Conservation (phyloP, 2,113 vertebrate species). For the Triplophysa rosa region DNA sequence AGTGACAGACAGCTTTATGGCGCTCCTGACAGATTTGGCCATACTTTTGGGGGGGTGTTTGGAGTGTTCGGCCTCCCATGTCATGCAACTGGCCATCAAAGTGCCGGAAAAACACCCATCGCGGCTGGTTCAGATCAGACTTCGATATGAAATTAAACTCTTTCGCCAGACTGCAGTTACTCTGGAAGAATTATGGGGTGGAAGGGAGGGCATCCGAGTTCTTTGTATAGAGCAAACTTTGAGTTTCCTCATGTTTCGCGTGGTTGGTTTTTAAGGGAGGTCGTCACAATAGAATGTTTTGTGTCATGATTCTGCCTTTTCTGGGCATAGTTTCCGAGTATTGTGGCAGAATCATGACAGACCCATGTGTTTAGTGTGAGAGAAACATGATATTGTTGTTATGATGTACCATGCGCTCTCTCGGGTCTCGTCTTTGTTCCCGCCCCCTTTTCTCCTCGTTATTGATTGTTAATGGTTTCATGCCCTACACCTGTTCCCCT, state of each 20-base stretch:
- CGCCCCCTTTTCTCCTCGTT: too few species aligned
- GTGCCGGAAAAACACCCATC: slow-evolving; percentile 18
- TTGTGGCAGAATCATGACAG: too few species aligned
- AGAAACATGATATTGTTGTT: too few species aligned
- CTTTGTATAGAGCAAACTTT: not conserved
- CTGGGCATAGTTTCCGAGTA: too few species aligned
- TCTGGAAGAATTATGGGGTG: not conserved
- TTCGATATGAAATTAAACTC: slow-evolving; percentile 25
- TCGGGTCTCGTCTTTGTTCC: too few species aligned
- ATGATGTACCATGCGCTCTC: too few species aligned
- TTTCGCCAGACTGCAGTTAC: slow-evolving; percentile 16
- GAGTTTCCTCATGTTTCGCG: not conserved
- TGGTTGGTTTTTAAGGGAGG: not conserved
- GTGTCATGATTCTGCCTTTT: too few species aligned
- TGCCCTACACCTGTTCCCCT: too few species aligned
- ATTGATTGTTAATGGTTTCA: too few species aligned
- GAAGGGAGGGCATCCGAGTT: not conserved
- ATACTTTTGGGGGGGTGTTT: slow-evolving; percentile 21
- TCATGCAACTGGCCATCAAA: slow-evolving; percentile 20
- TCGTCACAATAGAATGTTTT: not conserved
- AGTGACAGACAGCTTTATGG: slow-evolving; percentile 49
- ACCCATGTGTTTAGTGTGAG: too few species aligned
- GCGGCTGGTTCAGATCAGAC: slow-evolving; percentile 10
- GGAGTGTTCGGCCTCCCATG: slow-evolving; percentile 22
- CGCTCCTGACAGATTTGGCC: slow-evolving; percentile 15